Conservation (phyloP, 2,888 invertebrate species). For the Dromius quadrimaculatus region DNA sequence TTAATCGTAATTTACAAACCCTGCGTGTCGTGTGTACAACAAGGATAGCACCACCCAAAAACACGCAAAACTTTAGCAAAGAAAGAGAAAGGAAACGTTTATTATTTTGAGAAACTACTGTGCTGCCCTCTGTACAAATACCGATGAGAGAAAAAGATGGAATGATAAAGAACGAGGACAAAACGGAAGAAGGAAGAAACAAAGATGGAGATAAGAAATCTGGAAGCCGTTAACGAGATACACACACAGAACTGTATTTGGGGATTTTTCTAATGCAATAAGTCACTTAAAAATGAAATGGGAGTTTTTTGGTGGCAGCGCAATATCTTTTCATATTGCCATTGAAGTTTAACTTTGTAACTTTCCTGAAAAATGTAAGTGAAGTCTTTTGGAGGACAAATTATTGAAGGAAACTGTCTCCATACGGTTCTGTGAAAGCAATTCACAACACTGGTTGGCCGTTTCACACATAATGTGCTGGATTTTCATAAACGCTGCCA, state of each 20-base stretch:
- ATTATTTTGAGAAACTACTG: constrained; percentile 40
- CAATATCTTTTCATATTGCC: too few species aligned
- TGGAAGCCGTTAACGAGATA: constrained; percentile 34
- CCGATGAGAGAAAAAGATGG: not conserved
- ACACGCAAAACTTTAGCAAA: not conserved
- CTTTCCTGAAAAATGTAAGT: too few species aligned
- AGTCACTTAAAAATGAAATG: too few species aligned
- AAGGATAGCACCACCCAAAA: not conserved
- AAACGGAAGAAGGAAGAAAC: not conserved
- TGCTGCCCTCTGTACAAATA: constrained; percentile 27
- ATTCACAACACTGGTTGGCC: constrained; percentile 33
- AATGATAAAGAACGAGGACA: constrained; percentile 23
- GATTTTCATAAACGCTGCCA: constrained; percentile 38
- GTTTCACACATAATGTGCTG: constrained; percentile 35
- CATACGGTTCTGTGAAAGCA: not conserved
- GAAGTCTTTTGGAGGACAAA: too few species aligned
- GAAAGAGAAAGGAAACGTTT: constrained; percentile 28
- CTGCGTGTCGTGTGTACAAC: constrained; percentile 6
- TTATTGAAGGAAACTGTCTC: too few species aligned
- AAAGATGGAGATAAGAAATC: constrained; percentile 29
- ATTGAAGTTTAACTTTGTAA: too few species aligned
- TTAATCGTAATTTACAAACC: constrained; percentile 41
- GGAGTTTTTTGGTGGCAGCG: too few species aligned
- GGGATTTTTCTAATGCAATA: not conserved
- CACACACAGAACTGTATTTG: not conserved